Base-by-base conservation (phyloP, 2,888 invertebrate species). In the Ceriagrion tenellum region DNA sequence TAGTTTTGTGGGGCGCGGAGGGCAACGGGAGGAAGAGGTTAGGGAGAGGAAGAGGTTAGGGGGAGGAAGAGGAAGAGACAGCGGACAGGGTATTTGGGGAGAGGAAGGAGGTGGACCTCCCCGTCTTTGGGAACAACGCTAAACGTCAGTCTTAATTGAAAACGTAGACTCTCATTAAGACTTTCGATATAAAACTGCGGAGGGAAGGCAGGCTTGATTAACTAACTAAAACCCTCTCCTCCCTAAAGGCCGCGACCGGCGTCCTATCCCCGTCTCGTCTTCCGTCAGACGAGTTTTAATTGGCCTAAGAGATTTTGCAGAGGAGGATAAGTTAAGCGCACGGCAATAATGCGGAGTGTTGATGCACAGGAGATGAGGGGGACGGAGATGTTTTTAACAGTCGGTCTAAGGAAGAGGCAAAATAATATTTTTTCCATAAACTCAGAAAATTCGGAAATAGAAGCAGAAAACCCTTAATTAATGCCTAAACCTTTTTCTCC, bases 121-220 rank as follows among this genome's bases (percentile, higher is more conserved):
- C 47, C 47, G 16, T 13, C 81, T n/a, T 16, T 4, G 81, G 18
- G 30, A 30, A 35, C 81, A 81, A 69, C 30, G 35, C 26, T 89
- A 26, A 89, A 89, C 26, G 89, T 89, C 89, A 89, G 55, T 55
- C 89, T 89, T 89, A 89, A 89, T 89, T 89, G 89, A 55, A 89
- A 89, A 55, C 35, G 89, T 47, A 89, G 55, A 89, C 89, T 89
- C 55, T 89, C n/a, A 89, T 89, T 89, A 89, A 89, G 55, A 2
- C 55, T n/a, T 26, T 55, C 81, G 81, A 81, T 81, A 81, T 81
- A 81, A 81, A 81, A 35, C 81, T 35, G n/a, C 81, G 35, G 81
- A 81, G 13, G 81, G 81, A 12, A 18, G 81, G 35, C 30, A 35
- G 81, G 16, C 81, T 81, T 81, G 81, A 81, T 81, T 81, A 81